Evolutionary conservation across 2,797 vertebrate genomes (phyloP).

Genomic region (Diceros bicornis): DNA sequence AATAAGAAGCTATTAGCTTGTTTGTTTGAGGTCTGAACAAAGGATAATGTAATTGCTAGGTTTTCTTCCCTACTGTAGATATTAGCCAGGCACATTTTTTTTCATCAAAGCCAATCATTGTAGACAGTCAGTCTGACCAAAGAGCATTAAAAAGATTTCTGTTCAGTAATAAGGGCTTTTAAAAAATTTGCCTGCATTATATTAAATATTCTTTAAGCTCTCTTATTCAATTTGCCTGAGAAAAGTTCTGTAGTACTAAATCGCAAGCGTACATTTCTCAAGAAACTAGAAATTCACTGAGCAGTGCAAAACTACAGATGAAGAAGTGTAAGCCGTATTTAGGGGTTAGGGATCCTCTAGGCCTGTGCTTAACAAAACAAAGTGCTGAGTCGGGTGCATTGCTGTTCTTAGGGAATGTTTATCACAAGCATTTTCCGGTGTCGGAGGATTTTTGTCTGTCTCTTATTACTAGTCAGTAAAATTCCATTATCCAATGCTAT

Average conservation of each 20-base stretch:
- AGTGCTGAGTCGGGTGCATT: conserved; percentile 2
- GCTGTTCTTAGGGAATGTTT: conserved; percentile 43
- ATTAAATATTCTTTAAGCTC: conserved; percentile 77
- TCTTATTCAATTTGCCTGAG: conserved; percentile 73
- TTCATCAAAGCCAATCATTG: conserved; percentile 75
- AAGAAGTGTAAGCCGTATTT: background rate
- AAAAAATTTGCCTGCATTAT: conserved; percentile 79
- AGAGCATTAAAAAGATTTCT: conserved; percentile 81
- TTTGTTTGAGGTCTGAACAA: conserved; percentile 71
- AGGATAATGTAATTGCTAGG: conserved; percentile 72
- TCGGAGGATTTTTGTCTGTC: conserved; percentile 15
- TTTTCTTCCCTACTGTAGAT: conserved; percentile 55
- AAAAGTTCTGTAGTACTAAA: conserved; percentile 62
- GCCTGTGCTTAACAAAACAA: conserved; percentile 48
- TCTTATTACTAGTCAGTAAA: conserved; percentile 45
- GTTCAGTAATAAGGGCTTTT: conserved; percentile 81
- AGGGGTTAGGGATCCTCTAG: background rate
- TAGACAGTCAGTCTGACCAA: conserved; percentile 84
- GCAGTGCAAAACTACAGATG: background rate
- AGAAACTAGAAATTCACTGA: conserved; percentile 60
- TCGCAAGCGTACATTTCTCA: conserved; percentile 49
- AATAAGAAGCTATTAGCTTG: conserved; percentile 76
- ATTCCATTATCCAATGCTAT: conserved; percentile 66
- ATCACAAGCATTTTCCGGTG: conserved; percentile 4
- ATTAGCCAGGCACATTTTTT: conserved; percentile 24